A percentile compares a stretch with the other conserved stretches of the same genome.
Evolutionary conservation across 2,888 invertebrate species (phyloP).

Genomic region (Rhagonycha fulva): DNA sequence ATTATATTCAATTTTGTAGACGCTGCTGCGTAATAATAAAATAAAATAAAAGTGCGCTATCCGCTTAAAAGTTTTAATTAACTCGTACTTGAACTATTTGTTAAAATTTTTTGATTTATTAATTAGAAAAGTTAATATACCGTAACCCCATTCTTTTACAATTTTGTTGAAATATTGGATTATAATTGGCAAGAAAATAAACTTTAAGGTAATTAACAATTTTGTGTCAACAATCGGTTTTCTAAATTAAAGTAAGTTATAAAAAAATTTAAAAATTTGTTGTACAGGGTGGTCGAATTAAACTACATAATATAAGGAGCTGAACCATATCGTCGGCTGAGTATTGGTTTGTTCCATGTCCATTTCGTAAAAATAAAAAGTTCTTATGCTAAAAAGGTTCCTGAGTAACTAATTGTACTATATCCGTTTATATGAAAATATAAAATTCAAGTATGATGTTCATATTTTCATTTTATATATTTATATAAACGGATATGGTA

Average conservation of each 20-base stretch:
- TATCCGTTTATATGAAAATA: too few species aligned
- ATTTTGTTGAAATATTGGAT: neutral
- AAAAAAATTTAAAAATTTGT: neutral
- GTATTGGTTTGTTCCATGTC: too few species aligned
- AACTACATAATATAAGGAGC: too few species aligned
- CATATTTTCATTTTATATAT: too few species aligned
- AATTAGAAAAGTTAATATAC: neutral
- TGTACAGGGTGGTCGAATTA: too few species aligned
- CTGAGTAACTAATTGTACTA: too few species aligned
- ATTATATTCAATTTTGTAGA: constrained; percentile 4
- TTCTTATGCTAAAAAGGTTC: too few species aligned
- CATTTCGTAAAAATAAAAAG: too few species aligned
- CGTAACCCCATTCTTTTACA: neutral
- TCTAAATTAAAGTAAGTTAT: neutral
- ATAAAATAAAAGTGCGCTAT: constrained; percentile 2
- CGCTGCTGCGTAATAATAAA: constrained; percentile 3
- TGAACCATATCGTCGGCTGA: too few species aligned
- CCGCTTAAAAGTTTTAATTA: neutral
- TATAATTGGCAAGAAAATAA: neutral
- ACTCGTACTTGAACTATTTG: neutral
- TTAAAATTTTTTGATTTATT: neutral
- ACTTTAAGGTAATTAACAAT: neutral
- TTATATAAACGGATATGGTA: too few species aligned
- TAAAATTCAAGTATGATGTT: too few species aligned
- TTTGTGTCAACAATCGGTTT: neutral